These are phyloP conservation scores for Dynastes maya DNA, from an alignment of 2,888 invertebrate species.

Conservation along the genomic window DNA sequence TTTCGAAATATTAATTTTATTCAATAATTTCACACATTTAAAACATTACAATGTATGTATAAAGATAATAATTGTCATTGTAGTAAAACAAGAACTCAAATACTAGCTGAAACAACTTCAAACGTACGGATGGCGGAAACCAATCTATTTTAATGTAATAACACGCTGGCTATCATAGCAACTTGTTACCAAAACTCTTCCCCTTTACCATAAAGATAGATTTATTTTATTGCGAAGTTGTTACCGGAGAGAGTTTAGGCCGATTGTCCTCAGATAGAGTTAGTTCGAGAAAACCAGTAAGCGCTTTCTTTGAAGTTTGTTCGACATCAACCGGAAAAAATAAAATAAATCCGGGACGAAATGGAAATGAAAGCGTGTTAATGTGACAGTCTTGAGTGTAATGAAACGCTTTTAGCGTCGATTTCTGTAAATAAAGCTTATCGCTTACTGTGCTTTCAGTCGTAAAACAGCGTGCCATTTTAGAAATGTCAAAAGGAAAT, in stretches of 20 bases:
- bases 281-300: constrained; percentile 17
- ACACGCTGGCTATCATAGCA: background rate
- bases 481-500: constrained; percentile 24
- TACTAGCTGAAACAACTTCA: no score
- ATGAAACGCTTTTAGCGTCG: constrained; percentile 25
- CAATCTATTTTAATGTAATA: constrained; percentile 5
- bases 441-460: constrained; percentile 33
- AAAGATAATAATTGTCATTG: no score
- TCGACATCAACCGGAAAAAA: constrained; percentile 23
- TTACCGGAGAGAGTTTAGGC: constrained; percentile 4
- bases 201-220: background rate
- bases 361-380: constrained; percentile 39
- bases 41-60: no score
- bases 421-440: constrained; percentile 44
- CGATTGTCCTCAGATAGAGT: constrained; percentile 11
- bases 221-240: constrained; percentile 35
- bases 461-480: constrained; percentile 23
- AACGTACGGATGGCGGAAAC: background rate
- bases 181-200: constrained; percentile 19
- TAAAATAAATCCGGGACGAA: constrained; percentile 36
- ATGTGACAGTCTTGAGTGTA: constrained; percentile 26
- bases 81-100: background rate
- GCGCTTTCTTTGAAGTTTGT: constrained; percentile 24
- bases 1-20: no score
- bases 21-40: no score